Evolutionary conservation across 2,113 vertebrate species (phyloP), one percentile per base, ranked within the genome.

Genomic region (Muntiacus muntjak): DNA sequence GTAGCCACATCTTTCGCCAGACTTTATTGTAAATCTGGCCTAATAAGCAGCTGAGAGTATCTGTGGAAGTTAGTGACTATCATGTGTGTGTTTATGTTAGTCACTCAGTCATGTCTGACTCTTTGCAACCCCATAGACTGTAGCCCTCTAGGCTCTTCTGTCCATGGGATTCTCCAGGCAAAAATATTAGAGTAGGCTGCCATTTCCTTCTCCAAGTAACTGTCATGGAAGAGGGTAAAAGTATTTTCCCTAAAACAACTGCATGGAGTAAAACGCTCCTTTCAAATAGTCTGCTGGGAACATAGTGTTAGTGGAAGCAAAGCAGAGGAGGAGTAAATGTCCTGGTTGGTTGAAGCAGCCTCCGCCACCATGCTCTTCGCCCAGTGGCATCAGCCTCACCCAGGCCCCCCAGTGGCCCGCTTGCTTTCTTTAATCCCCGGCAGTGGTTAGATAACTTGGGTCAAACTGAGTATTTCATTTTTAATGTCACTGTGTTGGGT

Each of bases 341-440:
- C 33, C 33, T 47, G 0, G 19, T 3, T 4, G 0, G 0, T 2
- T 0, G 7, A 15, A 9, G 10, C 40, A 10, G 7, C 55, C 47
- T 50, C 19, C 21, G 7, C 21, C 33, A 3, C 15, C 2, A 0
- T 25, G 55, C 71, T 10, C 36, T 43, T 40, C 1, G 6, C 12
- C 21, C 6, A 0, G 9, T 6, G 30, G 33, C 26, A 1, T 28
- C 50, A 26, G 33, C 50, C 33, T 89, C 3, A 0, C 13, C 23
- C 60, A 25, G 25, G 9, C 10, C 5, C 5, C 47, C 55, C 57
- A 6, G 7, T 2, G 30, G 54, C 71, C 30, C 43, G 1, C 45
- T 52, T 67, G 5, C 83, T 67, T 36, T 60, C 47, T 76, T 82
- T 52, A 57, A 14, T 60, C 78, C 57, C 1, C 0, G 23, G 23